Evolutionary conservation across 2,888 invertebrate species (phyloP).

Genomic region (Chirona hameri): DNA sequence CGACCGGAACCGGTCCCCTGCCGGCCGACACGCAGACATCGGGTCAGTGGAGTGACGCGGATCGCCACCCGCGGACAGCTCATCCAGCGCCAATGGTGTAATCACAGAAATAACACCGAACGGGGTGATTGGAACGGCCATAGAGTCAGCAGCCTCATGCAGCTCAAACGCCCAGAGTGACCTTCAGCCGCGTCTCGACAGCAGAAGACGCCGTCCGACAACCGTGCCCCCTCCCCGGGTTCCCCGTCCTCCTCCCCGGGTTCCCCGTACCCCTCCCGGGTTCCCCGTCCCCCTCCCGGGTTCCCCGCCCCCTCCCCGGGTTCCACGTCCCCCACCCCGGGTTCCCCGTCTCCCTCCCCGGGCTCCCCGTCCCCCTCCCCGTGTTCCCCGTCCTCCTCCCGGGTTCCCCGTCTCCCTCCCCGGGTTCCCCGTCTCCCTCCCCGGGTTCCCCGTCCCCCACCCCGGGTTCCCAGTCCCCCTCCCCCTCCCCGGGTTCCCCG

Average conservation of each 20-base stretch:
- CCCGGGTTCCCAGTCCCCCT: not conserved
- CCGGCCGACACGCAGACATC: not conserved
- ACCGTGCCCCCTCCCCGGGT: no score
- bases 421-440: not conserved
- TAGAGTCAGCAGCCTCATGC: no score
- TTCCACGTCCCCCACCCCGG: not conserved
- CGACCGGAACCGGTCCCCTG: slow-evolving; percentile 69
- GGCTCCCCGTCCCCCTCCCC: not conserved
- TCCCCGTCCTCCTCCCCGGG: no score
- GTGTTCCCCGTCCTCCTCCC: not conserved
- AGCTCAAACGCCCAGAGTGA: no score
- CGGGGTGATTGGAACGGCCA: no score
- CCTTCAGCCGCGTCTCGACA: no score
- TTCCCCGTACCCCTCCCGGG: no score
- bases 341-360: not conserved
- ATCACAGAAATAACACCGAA: no score
- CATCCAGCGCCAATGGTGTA: no score
- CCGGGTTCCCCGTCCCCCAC: not conserved
- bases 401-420: not conserved
- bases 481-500: no score
- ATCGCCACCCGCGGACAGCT: no score
- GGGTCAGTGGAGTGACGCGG: no score
- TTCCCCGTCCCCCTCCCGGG: not conserved
- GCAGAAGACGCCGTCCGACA: not conserved
- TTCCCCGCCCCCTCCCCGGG: slow-evolving; percentile 50